Evolutionary conservation across 2,888 invertebrate species (phyloP), one percentile per base, ranked within the genome.

Genomic region (Luperina nickerlii): DNA sequence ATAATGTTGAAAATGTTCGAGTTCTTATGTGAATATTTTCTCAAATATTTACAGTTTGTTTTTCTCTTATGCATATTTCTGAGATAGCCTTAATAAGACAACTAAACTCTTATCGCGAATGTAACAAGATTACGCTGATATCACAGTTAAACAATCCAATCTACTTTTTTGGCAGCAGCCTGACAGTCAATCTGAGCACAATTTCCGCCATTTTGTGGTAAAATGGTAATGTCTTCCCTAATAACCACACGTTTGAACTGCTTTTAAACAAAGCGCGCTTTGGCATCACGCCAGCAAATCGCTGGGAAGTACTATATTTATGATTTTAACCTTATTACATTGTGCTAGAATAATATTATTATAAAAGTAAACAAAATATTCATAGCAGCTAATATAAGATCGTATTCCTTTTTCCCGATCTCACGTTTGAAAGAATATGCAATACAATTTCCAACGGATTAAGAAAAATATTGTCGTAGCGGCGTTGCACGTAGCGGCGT

Each of bases 171-270:
- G 85, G 85, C 84, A 79, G 48, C 68, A 8, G 9, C 15, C 51
- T 57, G 69, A 79, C 51, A 78, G 62, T 74, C 63, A 65, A 79
- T 84, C 83, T 48, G 60, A 79, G 24, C 69, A 85, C 72, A 78
- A 87, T 80, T 76, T 75, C 69, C 72, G 76, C 69, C 71, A 82
- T 73, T 69, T 80, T 76, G 78, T 80, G 74, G 62, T 69, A 70
- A 70, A 85, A 85, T 77, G 82, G 66, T 86, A 77, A 83, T 83
- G 70, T 76, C 62, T 65, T 63, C n/a, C 60, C 24, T 82, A 82
- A 76, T 82, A 82, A 71, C 57, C 66, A 32, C 73, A 71, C 62
- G 62, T 76, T 57, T 57, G 48, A 63, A 81, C 62, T 71, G 66
- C 67, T 32, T 73, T 73, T 60, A 67, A 85, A 70, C 73, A 74